phyloP scores from a whole-genome alignment of 2,797 vertebrate genomes.

The Falco biarmicus region DNA sequence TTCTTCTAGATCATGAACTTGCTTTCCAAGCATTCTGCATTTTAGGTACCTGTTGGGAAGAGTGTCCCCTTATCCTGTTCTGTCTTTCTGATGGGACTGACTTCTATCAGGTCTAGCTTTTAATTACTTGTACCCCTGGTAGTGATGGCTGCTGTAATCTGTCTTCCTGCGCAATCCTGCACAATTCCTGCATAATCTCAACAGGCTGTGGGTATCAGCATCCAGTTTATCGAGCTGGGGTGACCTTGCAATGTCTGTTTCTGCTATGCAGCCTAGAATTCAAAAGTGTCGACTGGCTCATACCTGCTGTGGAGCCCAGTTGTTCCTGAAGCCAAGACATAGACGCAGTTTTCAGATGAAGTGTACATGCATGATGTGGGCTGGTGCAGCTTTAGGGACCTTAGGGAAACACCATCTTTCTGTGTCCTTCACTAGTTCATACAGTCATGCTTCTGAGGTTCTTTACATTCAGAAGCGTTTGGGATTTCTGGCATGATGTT shows the following conservation, averaged over 20 bases:
- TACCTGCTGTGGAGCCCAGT: neutral
- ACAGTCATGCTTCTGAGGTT: neutral
- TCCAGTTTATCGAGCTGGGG: neutral
- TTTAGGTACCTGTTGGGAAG: neutral
- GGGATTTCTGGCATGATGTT: neutral
- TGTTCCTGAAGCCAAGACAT: neutral
- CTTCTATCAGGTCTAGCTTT: neutral
- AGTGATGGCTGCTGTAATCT: neutral
- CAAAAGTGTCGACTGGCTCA: neutral
- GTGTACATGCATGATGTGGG: neutral
- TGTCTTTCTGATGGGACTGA: neutral
- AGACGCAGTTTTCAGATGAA: neutral
- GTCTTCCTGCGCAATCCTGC: neutral
- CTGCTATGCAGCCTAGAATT: neutral
- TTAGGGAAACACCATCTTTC: neutral
- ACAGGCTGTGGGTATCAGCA: neutral
- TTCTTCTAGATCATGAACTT: neutral
- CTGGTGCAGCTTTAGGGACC: neutral
- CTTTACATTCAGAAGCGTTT: neutral
- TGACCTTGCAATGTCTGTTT: neutral
- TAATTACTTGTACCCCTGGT: neutral
- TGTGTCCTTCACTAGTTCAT: neutral
- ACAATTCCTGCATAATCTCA: neutral
- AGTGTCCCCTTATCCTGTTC: neutral
- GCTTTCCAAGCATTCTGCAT: neutral